These are phyloP conservation scores for Furnarius figulus DNA, from an alignment of 2,113 vertebrate species.

Conservation along the genomic window DNA sequence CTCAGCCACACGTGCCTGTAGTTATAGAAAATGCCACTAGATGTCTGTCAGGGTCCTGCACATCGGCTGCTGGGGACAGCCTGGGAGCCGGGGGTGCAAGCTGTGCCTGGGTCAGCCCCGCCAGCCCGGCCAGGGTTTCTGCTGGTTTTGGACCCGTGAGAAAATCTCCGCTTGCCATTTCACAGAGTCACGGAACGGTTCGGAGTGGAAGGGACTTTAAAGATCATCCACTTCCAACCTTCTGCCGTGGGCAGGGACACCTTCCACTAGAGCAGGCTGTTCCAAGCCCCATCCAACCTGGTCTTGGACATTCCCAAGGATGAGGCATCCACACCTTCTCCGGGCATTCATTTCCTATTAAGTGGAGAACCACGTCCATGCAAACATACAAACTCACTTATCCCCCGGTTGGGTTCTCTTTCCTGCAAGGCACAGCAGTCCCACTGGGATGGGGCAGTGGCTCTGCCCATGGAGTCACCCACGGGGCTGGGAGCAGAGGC, in stretches of 20 bases:
- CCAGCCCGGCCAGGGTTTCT: accelerated
- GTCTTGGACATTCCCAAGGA: not conserved
- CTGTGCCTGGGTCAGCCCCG: accelerated
- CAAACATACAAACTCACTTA: accelerated
- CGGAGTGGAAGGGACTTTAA: not conserved
- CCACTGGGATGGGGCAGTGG: accelerated
- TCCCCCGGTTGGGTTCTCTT: not conserved
- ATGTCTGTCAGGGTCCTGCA: slow-evolving; percentile 18
- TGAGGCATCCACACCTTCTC: not conserved
- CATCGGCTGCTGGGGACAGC: not conserved
- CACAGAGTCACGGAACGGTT: accelerated
- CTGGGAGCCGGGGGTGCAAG: not conserved
- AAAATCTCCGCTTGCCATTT: not conserved
- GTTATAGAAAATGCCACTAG: not conserved
- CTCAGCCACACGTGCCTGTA: not conserved
- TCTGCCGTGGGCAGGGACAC: not conserved
- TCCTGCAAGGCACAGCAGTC: not conserved
- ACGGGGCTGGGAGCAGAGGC: not conserved
- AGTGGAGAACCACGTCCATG: not conserved
- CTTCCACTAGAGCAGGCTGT: not conserved
- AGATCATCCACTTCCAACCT: not conserved
- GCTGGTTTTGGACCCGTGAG: not conserved
- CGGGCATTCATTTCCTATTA: not conserved
- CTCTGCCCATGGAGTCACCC: not conserved
- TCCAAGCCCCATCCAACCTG: not conserved